Percentiles rank a stretch among this genome's conserved stretches.
Evolutionary conservation across 1,140 invertebrate species (phyloP).

Genomic region (Drosophila mayri): DNA sequence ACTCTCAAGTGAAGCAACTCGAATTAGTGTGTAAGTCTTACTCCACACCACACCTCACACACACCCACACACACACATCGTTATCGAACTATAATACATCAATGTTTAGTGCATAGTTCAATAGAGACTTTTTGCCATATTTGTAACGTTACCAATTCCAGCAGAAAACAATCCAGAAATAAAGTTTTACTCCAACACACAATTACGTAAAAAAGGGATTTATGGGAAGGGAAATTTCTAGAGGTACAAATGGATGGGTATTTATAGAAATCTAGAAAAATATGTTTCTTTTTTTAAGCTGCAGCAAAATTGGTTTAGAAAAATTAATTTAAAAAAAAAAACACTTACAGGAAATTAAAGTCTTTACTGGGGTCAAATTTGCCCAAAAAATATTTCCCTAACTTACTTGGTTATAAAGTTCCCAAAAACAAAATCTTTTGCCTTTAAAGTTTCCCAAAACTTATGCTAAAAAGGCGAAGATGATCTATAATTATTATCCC

Average conservation of each 20-base stretch:
- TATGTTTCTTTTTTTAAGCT: neutral
- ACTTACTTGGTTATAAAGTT: neutral
- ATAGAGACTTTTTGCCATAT: constrained; percentile 66
- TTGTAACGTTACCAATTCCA: constrained; percentile 66
- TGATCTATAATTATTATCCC: constrained; percentile 38
- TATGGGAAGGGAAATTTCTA: too few relatives aligned
- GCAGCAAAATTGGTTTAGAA: neutral
- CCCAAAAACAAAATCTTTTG: neutral
- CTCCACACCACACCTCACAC: constrained; percentile 17
- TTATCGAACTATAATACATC: constrained; percentile 33
- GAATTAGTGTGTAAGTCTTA: constrained; percentile 69
- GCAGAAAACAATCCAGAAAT: constrained; percentile 62
- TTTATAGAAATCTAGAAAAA: neutral
- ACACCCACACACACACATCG: constrained; percentile 24
- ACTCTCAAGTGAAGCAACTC: constrained; percentile 27
- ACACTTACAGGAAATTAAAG: too few relatives aligned
- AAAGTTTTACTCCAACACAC: constrained; percentile 76
- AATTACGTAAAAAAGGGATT: constrained; percentile 13
- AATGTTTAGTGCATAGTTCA: constrained; percentile 46
- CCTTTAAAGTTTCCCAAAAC: neutral
- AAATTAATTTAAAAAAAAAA: too few relatives aligned
- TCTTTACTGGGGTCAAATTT: neutral
- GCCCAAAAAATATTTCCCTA: neutral
- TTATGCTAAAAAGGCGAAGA: constrained; percentile 10
- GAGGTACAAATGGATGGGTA: neutral